A percentile compares a stretch with the other conserved stretches of the same genome.
These are phyloP conservation scores for Toxotes chatareus DNA, from an alignment of 2,113 vertebrate species.

Conservation along the genomic window DNA sequence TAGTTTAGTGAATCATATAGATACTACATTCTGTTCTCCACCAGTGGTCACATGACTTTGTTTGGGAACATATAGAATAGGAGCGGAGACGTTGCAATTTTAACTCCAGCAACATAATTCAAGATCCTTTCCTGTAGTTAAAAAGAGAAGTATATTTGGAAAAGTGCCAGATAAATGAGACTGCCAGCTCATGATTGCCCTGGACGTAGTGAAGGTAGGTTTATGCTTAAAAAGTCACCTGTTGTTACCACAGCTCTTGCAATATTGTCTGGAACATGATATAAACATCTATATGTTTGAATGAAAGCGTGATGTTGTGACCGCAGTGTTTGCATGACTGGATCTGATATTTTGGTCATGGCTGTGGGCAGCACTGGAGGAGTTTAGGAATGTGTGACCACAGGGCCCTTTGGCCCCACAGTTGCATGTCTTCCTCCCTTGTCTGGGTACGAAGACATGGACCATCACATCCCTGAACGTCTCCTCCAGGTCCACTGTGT, in stretches of 20 bases:
- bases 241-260: conserved; percentile 15
- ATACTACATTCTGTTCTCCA: conserved; percentile 2
- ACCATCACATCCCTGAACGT: conserved; percentile 70
- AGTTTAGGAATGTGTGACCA: conserved; percentile 84
- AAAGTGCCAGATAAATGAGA: background rate
- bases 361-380: conserved; percentile 83
- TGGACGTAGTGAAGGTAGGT: background rate
- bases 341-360: conserved; percentile 80
- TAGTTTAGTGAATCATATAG: conserved; percentile 3
- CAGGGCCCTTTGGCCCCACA: conserved; percentile 75
- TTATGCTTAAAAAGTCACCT: conserved; percentile 18
- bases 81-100: conserved; percentile 44
- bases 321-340: conserved; percentile 73
- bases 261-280: conserved; percentile 40
- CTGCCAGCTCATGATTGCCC: background rate
- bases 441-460: conserved; percentile 74
- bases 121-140: conserved; percentile 55
- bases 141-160: conserved; percentile 38
- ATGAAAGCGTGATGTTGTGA: conserved; percentile 64
- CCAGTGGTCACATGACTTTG: conserved; percentile 67
- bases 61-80: conserved; percentile 63
- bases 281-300: conserved; percentile 72
- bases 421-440: conserved; percentile 72
- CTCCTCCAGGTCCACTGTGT: conserved; percentile 77
- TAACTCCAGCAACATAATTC: conserved; percentile 18